A percentile compares a stretch with the other conserved stretches of the same genome.
Evolutionary conservation across 2,888 invertebrate species (phyloP).

Genomic region (Protophormia terraenovae): DNA sequence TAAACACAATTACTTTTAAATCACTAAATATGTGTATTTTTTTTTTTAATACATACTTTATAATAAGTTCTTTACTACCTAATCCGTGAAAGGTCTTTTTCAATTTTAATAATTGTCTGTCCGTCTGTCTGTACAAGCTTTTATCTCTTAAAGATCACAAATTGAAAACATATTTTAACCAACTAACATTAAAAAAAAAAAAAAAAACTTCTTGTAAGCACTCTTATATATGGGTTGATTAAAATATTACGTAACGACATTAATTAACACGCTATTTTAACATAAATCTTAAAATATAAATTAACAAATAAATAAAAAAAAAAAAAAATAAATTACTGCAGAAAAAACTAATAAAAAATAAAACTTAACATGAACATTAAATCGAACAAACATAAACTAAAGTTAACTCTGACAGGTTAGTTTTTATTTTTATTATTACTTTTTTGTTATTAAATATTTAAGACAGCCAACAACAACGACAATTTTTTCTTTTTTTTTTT

Average conservation of each 20-base stretch:
- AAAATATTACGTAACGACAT: slow-evolving; percentile 66
- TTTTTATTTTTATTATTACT: slow-evolving; percentile 22
- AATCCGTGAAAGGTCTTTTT: slow-evolving; percentile 7
- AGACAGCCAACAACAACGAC: slow-evolving; percentile 20
- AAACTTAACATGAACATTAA: slow-evolving; percentile 67
- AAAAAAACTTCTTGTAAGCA: not conserved
- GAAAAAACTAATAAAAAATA: no score
- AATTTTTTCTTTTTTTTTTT: no score
- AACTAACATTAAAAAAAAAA: not conserved
- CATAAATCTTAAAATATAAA: slow-evolving; percentile 55
- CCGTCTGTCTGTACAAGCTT: not conserved
- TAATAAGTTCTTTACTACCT: not conserved
- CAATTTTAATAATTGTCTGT: slow-evolving; percentile 8
- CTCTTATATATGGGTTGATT: slow-evolving; percentile 56
- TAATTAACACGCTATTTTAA: slow-evolving; percentile 68
- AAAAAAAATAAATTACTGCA: slow-evolving; percentile 8
- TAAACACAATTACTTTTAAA: no score
- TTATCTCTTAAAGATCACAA: slow-evolving; percentile 49
- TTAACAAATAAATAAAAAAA: not conserved
- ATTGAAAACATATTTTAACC: slow-evolving; percentile 26
- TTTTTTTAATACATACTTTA: no score
- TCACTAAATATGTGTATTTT: no score
- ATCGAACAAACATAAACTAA: slow-evolving; percentile 51
- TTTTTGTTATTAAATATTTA: slow-evolving; percentile 26
- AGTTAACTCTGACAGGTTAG: slow-evolving; percentile 60